Percentiles rank a stretch among this genome's conserved stretches.
Conservation (phyloP, 1,140 invertebrate species). For the Hylaeus volcanicus region DNA sequence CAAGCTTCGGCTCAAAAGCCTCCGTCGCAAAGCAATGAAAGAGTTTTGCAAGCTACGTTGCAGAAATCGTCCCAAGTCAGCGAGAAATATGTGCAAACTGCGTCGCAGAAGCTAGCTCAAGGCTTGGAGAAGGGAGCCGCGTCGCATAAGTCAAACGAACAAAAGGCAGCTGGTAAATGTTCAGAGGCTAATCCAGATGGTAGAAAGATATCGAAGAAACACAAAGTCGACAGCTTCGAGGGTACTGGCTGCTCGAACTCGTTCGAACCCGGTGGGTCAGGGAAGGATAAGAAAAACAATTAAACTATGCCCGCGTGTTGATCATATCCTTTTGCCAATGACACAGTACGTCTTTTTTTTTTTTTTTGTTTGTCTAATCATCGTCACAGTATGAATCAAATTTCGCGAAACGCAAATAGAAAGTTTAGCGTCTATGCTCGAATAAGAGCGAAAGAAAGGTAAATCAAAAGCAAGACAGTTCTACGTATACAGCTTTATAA, state of each 20-base stretch:
- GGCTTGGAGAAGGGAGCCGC: slow-evolving; percentile 17
- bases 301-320: slow-evolving; percentile 19
- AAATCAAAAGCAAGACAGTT: slow-evolving; percentile 27
- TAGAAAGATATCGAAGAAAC: slow-evolving; percentile 63
- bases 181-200: slow-evolving; percentile 56
- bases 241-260: slow-evolving; percentile 3
- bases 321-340: slow-evolving; percentile 28
- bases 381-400: background rate
- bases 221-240: slow-evolving; percentile 60
- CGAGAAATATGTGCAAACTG: background rate
- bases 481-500: slow-evolving; percentile 52
- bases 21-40: slow-evolving; percentile 3
- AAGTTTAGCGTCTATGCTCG: background rate
- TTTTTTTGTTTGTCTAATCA: background rate
- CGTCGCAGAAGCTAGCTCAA: background rate
- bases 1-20: background rate
- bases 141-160: slow-evolving; percentile 18
- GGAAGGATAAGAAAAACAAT: slow-evolving; percentile 66
- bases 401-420: slow-evolving; percentile 16
- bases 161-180: slow-evolving; percentile 37
- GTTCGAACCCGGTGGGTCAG: slow-evolving; percentile 36
- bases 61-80: slow-evolving; percentile 5
- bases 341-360: background rate
- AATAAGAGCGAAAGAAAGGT: background rate
- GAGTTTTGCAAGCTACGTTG: background rate